Conservation (phyloP, 2,113 vertebrate species). For the Electrona antarctica region DNA sequence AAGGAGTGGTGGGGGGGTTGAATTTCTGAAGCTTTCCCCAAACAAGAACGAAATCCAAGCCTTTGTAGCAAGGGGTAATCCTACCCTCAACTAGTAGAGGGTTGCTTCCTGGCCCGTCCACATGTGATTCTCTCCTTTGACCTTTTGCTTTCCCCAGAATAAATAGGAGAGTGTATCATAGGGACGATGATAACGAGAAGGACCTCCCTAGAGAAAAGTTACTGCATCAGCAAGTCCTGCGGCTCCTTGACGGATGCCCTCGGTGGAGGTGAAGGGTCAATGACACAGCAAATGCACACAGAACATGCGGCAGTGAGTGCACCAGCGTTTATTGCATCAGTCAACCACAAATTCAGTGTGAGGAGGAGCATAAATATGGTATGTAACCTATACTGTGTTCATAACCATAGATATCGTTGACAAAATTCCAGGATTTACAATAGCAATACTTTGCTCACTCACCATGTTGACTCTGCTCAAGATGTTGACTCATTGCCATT, state of each 20-base stretch:
- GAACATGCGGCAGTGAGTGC: conserved; percentile 8
- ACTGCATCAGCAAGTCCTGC: conserved; percentile 46
- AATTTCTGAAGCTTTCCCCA: not conserved
- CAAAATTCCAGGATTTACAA: not conserved
- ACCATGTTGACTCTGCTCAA: too few species aligned
- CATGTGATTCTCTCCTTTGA: conserved; percentile 22
- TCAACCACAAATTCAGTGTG: not conserved
- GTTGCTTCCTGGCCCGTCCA: conserved; percentile 3
- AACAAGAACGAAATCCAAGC: not conserved
- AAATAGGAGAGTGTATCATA: conserved; percentile 23
- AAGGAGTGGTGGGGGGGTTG: not conserved
- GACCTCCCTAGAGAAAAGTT: conserved; percentile 32
- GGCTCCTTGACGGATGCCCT: conserved; percentile 21
- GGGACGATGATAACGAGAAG: conserved; percentile 24
- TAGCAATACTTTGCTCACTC: too few species aligned
- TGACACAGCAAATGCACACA: conserved; percentile 26
- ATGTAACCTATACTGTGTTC: not conserved
- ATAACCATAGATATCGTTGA: not conserved
- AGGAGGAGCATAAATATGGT: conserved; percentile 33
- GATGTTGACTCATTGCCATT: too few species aligned
- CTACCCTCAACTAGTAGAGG: conserved; percentile 7
- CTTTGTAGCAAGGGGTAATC: not conserved
- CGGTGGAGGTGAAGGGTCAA: conserved; percentile 37
- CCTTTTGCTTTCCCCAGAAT: conserved; percentile 32
- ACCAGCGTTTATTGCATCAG: not conserved